Conservation (phyloP, 2,888 invertebrate species). For the Brachyptera risi region DNA sequence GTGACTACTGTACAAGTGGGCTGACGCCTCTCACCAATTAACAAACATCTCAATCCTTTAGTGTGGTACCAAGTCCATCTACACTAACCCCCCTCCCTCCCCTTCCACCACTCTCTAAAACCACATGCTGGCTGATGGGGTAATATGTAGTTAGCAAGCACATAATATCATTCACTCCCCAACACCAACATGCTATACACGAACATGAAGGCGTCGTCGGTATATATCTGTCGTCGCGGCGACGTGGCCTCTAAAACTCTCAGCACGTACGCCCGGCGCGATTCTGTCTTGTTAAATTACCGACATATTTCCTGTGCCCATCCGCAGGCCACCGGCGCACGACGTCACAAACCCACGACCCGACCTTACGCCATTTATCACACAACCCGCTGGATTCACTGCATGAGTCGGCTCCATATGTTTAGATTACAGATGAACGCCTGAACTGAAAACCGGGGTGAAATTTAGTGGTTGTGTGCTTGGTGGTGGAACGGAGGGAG, state of each 20-base stretch:
- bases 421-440: constrained; percentile 35
- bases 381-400: constrained; percentile 34
- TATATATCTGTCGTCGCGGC: constrained; percentile 17
- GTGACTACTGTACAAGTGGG: too few species aligned
- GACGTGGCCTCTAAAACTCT: constrained; percentile 31
- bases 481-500: constrained; percentile 18
- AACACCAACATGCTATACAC: too few species aligned
- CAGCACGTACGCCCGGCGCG: constrained; percentile 28
- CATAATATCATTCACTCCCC: constrained; percentile 9
- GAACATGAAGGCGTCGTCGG: not conserved
- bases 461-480: constrained; percentile 39
- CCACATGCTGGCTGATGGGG: not conserved
- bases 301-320: constrained; percentile 32
- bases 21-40: constrained; percentile 2
- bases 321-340: constrained; percentile 25
- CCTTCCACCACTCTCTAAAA: not conserved
- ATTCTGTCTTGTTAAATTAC: constrained; percentile 35
- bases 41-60: constrained; percentile 9
- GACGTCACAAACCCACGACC: constrained; percentile 14
- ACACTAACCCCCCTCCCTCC: not conserved
- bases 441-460: constrained; percentile 35
- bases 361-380: constrained; percentile 33
- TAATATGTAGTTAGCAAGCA: not conserved
- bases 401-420: constrained; percentile 35
- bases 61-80: not conserved